Base-by-base conservation (phyloP, 2,113 vertebrate species). In the Maccullochella peelii region DNA sequence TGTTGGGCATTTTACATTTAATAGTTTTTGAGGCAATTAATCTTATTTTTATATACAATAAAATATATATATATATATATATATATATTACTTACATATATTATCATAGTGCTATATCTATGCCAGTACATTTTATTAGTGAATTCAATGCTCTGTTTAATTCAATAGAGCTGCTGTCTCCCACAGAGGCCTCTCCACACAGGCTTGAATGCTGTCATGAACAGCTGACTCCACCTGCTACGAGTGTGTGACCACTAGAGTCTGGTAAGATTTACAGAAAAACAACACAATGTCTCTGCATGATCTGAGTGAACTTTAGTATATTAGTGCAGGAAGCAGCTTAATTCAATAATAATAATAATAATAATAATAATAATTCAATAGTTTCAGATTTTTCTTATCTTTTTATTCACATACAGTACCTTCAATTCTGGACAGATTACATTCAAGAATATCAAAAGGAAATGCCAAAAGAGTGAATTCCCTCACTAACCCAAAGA, bases 361-460 rank as follows among this genome's bases (percentile, higher is more conserved):
- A 33, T 33, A 33, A 33, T 33, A 33, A 33, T 33, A 33, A 33
- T 33, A 33, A 33, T 0, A 38, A 38, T 2, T 4, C 2, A 42
- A 18, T 6, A 11, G 65, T 62, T 55, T 42, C 27, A 44, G 27
- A 52, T 36, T 79, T 86, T 70, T 82, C 33, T 85, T 18, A 20
- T 77, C 18, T 80, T 82, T 92, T 93, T 91, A 93, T 93, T 93
- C 89, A 88, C 84, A 86, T 92, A 90, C 86, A 90, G 83, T 88
- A 91, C 88, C 86, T 92, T 90, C 82, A 91, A 69, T 86, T 88
- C 88, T 93, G 89, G 85, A 91, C 86, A 80, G 86, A 86, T 87
- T 87, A 92, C 92, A 93, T 89, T 93, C 88, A 87, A 88, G 82
- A 92, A 92, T 94, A 94, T 93, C 90, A 94, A 94, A 93, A 93